Base-by-base conservation (phyloP, 2,888 invertebrate species). In the Drosophila falleni region DNA sequence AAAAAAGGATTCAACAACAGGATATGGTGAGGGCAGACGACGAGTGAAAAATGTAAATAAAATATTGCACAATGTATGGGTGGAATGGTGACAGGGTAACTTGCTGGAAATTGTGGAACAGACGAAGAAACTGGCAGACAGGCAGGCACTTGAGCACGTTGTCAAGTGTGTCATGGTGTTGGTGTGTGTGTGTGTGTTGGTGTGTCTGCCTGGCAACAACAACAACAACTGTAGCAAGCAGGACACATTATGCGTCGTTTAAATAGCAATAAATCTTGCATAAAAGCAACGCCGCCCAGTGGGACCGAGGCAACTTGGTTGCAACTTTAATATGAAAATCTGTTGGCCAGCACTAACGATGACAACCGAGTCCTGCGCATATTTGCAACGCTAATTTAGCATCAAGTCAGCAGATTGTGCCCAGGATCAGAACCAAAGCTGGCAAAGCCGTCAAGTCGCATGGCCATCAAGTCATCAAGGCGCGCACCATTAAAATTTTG, bases 381-480 rank as follows among this genome's bases (percentile, higher is more conserved):
- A 90, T 91, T 91, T 91, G 89, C 90, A 91, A 87, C 82, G 89
- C 91, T 91, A 91, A 91, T 91, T 91, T 91, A 81, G 83, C 89
- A 82, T 77, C 65, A 89, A 90, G 84, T 82, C 83, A 58, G 54
- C 60, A 70, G 74, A 72, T 67, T 66, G 77, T 15, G 71, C 63
- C 63, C 59, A 26, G 55, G 39, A 65, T 69, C 61, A 65, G 63
- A 61, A 61, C 60, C 60, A 58, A 50, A 33, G n/a, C 42, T 8
- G 37, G 29, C 13, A 50, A 50, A 35, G n/a, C 41, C 39, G 42
- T 35, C 54, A 66, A 35, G 44, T 53, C 69, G 56, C 26, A 56
- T 63, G 76, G 58, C 76, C 68, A 76, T 49, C 78, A 78, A 74
- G 78, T 70, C 76, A 78, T 78, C 78, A 77, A 77, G 63, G 42